Conservation (phyloP, 2,797 vertebrate species). For the Onychomys arenicola region DNA sequence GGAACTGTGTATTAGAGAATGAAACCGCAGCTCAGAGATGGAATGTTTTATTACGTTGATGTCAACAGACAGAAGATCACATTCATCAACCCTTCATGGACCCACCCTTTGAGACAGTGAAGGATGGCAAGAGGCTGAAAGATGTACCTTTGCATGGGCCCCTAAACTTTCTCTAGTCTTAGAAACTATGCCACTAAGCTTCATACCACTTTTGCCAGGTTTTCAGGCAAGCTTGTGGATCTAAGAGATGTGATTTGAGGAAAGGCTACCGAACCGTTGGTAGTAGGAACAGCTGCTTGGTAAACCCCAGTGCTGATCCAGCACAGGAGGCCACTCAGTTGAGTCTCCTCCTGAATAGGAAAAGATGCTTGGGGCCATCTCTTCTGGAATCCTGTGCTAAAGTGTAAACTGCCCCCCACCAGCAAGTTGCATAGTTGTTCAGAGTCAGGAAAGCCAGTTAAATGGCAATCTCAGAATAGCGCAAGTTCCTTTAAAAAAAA, state of each 20-base stretch:
- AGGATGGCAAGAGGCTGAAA: neutral
- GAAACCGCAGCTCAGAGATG: neutral
- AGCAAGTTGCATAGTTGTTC: neutral
- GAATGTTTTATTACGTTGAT: constrained; percentile 28
- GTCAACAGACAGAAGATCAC: constrained; percentile 3
- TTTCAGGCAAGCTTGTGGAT: neutral
- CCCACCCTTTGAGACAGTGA: neutral
- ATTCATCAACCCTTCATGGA: neutral
- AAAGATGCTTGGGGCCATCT: neutral
- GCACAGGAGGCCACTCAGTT: neutral
- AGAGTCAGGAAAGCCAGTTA: neutral
- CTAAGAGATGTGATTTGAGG: neutral
- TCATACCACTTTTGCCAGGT: neutral
- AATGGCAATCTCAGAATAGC: neutral
- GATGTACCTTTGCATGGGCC: neutral
- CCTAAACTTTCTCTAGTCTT: neutral
- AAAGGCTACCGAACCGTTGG: neutral
- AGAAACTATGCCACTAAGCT: neutral
- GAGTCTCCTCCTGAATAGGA: neutral
- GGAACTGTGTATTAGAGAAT: constrained; percentile 5
- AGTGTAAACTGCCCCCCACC: neutral
- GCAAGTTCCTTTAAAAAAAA: neutral
- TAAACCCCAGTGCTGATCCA: neutral
- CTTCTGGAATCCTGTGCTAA: neutral
- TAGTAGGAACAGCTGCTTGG: neutral